Percentiles rank a stretch among this genome's conserved stretches.
Conservation (phyloP, 2,888 invertebrate species). For the Augochlorella aurata region DNA sequence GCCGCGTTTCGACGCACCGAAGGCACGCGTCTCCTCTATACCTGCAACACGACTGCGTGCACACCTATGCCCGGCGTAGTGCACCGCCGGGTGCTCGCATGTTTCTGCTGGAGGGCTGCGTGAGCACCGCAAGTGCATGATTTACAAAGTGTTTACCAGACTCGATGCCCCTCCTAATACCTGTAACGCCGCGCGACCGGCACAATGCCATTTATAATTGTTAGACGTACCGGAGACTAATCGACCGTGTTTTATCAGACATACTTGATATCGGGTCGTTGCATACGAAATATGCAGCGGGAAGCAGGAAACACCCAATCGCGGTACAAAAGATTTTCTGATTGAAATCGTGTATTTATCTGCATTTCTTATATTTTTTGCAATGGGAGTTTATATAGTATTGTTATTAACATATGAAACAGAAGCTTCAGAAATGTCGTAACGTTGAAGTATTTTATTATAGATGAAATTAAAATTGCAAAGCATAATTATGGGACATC, state of each 20-base stretch:
- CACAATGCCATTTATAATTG: constrained; percentile 16
- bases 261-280: too few species aligned
- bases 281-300: too few species aligned
- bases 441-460: too few species aligned
- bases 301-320: too few species aligned
- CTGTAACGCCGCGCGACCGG: neutral
- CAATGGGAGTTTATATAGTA: too few species aligned
- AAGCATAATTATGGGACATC: too few species aligned
- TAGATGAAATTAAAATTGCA: too few species aligned
- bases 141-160: constrained; percentile 54
- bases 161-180: constrained; percentile 21
- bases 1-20: constrained; percentile 52
- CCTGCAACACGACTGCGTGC: constrained; percentile 44
- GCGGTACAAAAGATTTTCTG: too few species aligned
- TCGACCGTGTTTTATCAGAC: neutral
- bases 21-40: constrained; percentile 64
- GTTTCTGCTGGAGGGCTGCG: constrained; percentile 25
- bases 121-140: constrained; percentile 29
- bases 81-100: constrained; percentile 16
- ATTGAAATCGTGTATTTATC: too few species aligned
- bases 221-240: neutral
- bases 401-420: too few species aligned
- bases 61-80: constrained; percentile 13
- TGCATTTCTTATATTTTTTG: too few species aligned
- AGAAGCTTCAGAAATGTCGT: too few species aligned